Conservation (phyloP, 2,797 vertebrate species). For the Peromyscus nudipes region DNA sequence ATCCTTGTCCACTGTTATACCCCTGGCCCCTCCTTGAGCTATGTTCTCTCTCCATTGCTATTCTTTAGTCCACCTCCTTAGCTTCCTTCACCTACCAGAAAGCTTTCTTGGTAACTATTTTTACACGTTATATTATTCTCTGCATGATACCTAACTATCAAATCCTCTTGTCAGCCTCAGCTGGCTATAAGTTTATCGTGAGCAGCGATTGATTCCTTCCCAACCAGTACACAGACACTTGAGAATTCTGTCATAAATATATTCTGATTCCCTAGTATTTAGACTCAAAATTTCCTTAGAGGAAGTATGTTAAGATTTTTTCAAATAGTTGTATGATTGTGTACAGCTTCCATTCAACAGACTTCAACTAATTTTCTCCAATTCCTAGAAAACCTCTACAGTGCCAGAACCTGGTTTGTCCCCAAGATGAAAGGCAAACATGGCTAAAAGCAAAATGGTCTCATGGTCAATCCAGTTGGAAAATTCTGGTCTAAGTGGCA, state of each 20-base stretch:
- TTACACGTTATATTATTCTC: not conserved
- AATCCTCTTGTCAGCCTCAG: not conserved
- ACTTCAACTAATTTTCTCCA: not conserved
- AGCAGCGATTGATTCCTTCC: not conserved
- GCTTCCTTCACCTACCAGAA: not conserved
- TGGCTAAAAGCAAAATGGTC: not conserved
- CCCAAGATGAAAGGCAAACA: not conserved
- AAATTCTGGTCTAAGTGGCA: not conserved
- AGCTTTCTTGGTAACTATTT: not conserved
- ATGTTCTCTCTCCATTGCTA: not conserved
- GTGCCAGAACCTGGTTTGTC: not conserved
- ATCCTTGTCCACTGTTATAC: not conserved
- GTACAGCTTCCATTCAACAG: not conserved
- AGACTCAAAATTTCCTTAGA: constrained; percentile 9
- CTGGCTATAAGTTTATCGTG: not conserved
- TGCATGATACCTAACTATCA: not conserved
- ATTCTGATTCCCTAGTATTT: constrained; percentile 19
- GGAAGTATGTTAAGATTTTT: not conserved
- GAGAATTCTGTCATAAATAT: not conserved
- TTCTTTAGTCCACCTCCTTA: not conserved
- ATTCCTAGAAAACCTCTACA: not conserved
- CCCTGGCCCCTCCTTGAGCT: not conserved
- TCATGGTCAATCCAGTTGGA: not conserved
- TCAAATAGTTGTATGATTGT: not conserved
- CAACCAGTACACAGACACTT: not conserved